Evolutionary conservation across 2,797 vertebrate genomes (phyloP).

Genomic region (Denticeps clupeoides): DNA sequence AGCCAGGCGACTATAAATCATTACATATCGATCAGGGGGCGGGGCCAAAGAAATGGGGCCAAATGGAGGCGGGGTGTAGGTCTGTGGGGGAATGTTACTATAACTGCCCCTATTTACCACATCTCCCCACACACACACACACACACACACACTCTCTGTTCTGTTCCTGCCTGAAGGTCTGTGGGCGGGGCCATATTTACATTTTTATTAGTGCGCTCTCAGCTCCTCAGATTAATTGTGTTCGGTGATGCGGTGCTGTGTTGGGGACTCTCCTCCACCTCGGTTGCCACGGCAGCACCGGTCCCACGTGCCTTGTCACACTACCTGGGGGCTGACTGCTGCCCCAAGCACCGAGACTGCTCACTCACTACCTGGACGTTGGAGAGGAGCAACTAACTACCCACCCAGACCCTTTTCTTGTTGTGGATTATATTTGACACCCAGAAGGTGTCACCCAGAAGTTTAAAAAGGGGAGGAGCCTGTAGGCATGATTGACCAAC

Average conservation of each 20-base stretch:
- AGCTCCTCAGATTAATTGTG: conserved; percentile 6
- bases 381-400: too few relatives aligned
- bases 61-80: background rate
- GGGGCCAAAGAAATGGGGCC: background rate
- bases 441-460: too few relatives aligned
- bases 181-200: conserved; percentile 2
- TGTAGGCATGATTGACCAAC: too few relatives aligned
- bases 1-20: conserved; percentile 49
- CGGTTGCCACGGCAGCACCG: background rate
- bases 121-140: background rate
- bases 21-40: conserved; percentile 46
- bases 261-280: background rate
- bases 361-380: too few relatives aligned
- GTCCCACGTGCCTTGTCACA: background rate
- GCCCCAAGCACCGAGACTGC: too few relatives aligned
- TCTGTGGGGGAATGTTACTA: conserved; percentile 2
- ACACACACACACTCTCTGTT: background rate
- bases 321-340: background rate
- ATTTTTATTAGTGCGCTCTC: conserved; percentile 14
- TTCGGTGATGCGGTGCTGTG: background rate
- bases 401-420: too few relatives aligned
- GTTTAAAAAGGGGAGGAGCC: too few relatives aligned
- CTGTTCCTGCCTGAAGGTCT: background rate
- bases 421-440: too few relatives aligned
- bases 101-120: background rate